A percentile compares a stretch with the other conserved stretches of the same genome.
Conservation (phyloP, 2,888 invertebrate species). For the Eilema griseolum region DNA sequence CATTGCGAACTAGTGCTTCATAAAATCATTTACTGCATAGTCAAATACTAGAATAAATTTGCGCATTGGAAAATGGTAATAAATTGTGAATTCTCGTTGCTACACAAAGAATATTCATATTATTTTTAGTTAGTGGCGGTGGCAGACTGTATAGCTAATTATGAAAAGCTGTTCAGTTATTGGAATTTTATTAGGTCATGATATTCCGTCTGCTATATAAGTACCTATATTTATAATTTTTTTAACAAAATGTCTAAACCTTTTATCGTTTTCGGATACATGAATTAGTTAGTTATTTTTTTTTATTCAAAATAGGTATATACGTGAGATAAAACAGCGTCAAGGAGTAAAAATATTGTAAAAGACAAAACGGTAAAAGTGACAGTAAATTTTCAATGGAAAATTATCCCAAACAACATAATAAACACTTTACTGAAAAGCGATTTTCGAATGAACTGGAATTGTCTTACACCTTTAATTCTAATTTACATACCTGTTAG, state of each 20-base stretch:
- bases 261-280: neutral
- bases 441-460: neutral
- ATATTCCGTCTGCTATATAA: too few species aligned
- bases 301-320: neutral
- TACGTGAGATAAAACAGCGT: neutral
- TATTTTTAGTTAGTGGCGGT: neutral
- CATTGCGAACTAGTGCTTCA: neutral
- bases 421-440: neutral
- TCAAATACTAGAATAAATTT: neutral
- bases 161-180: neutral
- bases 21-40: neutral
- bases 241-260: neutral
- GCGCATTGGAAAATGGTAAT: constrained; percentile 1
- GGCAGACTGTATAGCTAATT: neutral
- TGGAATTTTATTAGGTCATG: too few species aligned
- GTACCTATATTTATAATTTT: too few species aligned
- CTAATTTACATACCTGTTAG: constrained; percentile 66
- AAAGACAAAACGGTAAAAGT: neutral
- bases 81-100: neutral
- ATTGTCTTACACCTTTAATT: neutral
- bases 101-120: neutral
- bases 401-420: neutral
- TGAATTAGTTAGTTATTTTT: neutral
- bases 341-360: too few species aligned
- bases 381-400: neutral